phyloP scores from a whole-genome alignment of 2,888 invertebrate genomes.

The Leptinotarsa peninsularis region DNA sequence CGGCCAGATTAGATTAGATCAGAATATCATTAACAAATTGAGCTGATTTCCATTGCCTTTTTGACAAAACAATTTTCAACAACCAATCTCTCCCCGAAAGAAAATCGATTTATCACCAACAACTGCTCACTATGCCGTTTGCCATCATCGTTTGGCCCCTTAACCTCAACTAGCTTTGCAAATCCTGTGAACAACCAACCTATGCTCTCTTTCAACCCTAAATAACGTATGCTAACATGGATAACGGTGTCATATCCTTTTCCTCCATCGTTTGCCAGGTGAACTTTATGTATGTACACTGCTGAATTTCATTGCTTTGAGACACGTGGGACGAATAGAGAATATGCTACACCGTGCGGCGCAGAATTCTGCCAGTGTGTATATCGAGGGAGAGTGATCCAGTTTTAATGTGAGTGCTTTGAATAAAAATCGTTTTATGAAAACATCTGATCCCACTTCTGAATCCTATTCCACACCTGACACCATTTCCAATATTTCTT shows the following conservation, averaged over 20 bases:
- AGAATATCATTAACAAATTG: too few species aligned
- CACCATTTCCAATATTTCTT: neutral
- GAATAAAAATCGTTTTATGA: neutral
- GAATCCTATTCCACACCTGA: neutral
- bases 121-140: neutral
- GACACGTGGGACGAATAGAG: neutral
- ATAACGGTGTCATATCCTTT: neutral
- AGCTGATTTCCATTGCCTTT: too few species aligned
- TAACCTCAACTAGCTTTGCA: neutral
- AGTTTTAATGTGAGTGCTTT: neutral
- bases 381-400: neutral
- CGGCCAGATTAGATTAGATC: neutral
- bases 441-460: neutral
- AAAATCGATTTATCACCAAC: neutral
- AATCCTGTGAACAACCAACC: neutral
- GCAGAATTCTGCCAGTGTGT: neutral
- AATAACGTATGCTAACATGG: slow-evolving; percentile 2
- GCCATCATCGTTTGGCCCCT: neutral
- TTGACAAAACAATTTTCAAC: too few species aligned
- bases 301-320: neutral
- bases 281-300: slow-evolving; percentile 15
- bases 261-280: neutral
- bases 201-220: neutral
- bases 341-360: neutral
- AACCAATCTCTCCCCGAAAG: neutral